phyloP scores from a whole-genome alignment of 1,140 invertebrate species.

The Drosophila pandora region DNA sequence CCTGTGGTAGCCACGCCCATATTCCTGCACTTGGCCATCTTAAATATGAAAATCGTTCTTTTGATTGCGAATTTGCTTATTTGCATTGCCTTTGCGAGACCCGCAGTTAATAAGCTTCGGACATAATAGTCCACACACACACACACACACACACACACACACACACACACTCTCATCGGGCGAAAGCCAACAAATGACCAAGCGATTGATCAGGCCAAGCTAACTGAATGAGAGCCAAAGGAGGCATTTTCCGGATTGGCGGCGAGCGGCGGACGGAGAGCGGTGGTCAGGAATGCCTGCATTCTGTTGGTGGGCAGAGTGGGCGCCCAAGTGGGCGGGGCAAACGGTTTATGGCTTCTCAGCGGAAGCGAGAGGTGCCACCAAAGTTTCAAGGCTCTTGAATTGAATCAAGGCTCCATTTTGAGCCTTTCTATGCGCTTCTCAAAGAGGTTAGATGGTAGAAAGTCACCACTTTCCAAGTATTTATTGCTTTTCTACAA shows the following conservation, averaged over 20 bases:
- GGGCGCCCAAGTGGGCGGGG: neutral
- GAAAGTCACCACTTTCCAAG: neutral
- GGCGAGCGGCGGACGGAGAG: neutral
- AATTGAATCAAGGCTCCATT: no score
- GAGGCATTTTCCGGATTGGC: neutral
- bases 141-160: conserved; percentile 4
- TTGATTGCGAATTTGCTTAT: conserved; percentile 71
- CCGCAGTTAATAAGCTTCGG: conserved; percentile 63
- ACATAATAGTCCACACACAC: conserved; percentile 38
- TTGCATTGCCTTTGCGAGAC: conserved; percentile 61
- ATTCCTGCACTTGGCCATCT: conserved; percentile 42
- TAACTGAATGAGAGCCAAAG: conserved; percentile 3
- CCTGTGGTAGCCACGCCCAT: conserved; percentile 26
- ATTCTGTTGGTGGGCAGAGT: neutral
- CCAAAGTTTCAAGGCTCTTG: neutral
- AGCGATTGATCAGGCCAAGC: conserved; percentile 53
- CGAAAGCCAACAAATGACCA: conserved; percentile 59
- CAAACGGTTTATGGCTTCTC: neutral
- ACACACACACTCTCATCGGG: neutral
- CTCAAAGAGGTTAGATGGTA: neutral
- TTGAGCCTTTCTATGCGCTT: neutral
- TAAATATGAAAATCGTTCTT: conserved; percentile 75
- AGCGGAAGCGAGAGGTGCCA: conserved; percentile 16
- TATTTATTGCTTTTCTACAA: no score
- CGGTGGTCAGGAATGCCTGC: neutral